Percentiles rank a stretch among this genome's conserved stretches.
These are phyloP conservation scores for Dryadula phaetusa DNA, from an alignment of 2,888 invertebrate genomes.

Conservation along the genomic window DNA sequence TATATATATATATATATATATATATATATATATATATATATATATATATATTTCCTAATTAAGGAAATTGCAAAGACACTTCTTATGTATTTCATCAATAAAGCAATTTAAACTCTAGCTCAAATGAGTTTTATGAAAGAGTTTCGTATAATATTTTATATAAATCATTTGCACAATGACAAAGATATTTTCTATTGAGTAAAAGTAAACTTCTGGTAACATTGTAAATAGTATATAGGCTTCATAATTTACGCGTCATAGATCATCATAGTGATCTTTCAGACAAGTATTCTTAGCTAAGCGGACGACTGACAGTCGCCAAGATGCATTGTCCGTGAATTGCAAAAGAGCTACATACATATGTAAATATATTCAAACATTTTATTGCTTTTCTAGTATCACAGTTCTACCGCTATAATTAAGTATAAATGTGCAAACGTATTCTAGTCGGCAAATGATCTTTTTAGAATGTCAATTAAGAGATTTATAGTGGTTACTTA, in stretches of 20 bases:
- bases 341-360: constrained; percentile 3
- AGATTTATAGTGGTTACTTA: neutral
- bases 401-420: constrained; percentile 19
- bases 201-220: neutral
- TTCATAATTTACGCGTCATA: constrained; percentile 11
- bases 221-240: constrained; percentile 11
- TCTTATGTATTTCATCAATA: neutral
- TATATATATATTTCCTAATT: neutral
- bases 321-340: constrained; percentile 6
- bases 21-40: no score
- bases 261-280: constrained; percentile 15
- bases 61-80: neutral
- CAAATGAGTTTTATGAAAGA: no score
- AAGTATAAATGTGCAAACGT: neutral
- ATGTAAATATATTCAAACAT: neutral
- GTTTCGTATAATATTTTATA: neutral
- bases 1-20: no score
- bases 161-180: neutral
- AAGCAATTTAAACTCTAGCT: neutral
- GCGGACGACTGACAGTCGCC: neutral
- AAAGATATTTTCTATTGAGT: neutral
- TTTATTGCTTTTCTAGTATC: constrained; percentile 4
- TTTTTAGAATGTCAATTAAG: neutral
- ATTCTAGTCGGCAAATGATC: neutral
- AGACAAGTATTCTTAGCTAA: constrained; percentile 10